These are phyloP conservation scores for Charadrius vociferus DNA, from an alignment of 2,113 vertebrate genomes.

Conservation along the genomic window DNA sequence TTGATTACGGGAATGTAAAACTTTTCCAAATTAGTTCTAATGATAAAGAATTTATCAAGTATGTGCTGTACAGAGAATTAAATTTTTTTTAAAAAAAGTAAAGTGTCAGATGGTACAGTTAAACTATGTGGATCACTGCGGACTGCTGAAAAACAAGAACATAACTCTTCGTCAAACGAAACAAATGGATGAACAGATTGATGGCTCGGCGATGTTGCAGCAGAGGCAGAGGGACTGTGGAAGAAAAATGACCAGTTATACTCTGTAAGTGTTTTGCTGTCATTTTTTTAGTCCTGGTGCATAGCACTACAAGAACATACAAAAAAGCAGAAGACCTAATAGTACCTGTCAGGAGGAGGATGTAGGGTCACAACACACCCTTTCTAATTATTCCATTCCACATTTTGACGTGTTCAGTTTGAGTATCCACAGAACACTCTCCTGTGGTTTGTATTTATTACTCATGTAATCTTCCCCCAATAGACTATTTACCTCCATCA, in stretches of 20 bases:
- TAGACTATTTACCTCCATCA: neutral
- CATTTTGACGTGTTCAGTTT: rapidly evolving
- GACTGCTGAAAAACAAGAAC: neutral
- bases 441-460: neutral
- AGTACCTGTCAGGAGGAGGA: neutral
- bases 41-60: neutral
- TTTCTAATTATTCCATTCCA: neutral
- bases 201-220: neutral
- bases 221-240: neutral
- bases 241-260: neutral
- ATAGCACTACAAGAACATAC: neutral
- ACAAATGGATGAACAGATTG: rapidly evolving
- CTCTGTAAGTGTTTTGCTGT: neutral
- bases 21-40: neutral
- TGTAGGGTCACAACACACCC: neutral
- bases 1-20: neutral
- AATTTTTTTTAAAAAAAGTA: neutral
- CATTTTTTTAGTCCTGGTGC: neutral
- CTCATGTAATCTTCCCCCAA: neutral
- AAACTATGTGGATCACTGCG: neutral
- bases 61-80: conserved; percentile 21
- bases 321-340: neutral
- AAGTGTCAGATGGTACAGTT: neutral
- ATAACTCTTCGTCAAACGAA: neutral
- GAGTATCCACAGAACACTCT: neutral